Conservation (phyloP, 2,888 invertebrate species). For the Carabus problematicus region DNA sequence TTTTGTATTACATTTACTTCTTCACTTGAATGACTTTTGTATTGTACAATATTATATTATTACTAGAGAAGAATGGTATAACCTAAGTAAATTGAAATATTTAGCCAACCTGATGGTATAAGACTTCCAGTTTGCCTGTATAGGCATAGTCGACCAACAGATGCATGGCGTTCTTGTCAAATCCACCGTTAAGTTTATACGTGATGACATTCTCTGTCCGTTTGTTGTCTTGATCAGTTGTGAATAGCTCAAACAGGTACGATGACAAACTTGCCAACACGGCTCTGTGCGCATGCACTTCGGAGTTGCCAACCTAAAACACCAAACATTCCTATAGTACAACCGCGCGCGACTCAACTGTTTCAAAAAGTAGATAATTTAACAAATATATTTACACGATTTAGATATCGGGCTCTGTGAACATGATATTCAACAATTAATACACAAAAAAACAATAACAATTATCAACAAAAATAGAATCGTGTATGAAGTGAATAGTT, state of each 20-base stretch:
- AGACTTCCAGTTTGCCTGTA: slow-evolving; percentile 71
- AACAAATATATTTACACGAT: slow-evolving; percentile 35
- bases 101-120: slow-evolving; percentile 58
- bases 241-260: slow-evolving; percentile 77
- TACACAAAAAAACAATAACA: slow-evolving; percentile 25
- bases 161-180: slow-evolving; percentile 74
- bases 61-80: background rate
- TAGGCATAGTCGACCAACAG: slow-evolving; percentile 84
- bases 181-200: slow-evolving; percentile 69
- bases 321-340: slow-evolving; percentile 75
- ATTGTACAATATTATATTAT: background rate
- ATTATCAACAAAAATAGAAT: too few species aligned
- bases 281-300: slow-evolving; percentile 79
- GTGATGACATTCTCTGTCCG: slow-evolving; percentile 62
- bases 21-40: too few species aligned
- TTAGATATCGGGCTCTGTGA: slow-evolving; percentile 37
- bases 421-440: slow-evolving; percentile 30
- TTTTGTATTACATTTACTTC: too few species aligned
- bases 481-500: background rate
- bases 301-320: slow-evolving; percentile 69
- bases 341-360: slow-evolving; percentile 68
- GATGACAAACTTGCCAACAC: slow-evolving; percentile 81
- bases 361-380: background rate
- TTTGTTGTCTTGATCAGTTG: slow-evolving; percentile 63
- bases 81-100: slow-evolving; percentile 18